A percentile compares a stretch with the other conserved stretches of the same genome.
Conservation (phyloP, 1,140 invertebrate genomes). For the Pentalonia nigronervosa region DNA sequence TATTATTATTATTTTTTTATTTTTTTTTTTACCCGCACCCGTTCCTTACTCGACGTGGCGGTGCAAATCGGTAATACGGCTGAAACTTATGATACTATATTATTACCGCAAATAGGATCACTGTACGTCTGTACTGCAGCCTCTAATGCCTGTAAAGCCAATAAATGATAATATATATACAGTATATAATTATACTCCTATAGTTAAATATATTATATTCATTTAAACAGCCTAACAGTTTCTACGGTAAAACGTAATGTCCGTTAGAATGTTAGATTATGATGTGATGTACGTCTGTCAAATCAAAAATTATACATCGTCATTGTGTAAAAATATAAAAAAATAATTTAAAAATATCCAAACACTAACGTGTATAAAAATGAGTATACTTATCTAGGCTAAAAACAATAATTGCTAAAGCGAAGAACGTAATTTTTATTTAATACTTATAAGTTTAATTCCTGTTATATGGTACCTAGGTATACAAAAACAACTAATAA, state of each 20-base stretch:
- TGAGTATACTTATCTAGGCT: background rate
- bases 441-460: background rate
- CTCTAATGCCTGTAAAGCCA: background rate
- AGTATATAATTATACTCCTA: background rate
- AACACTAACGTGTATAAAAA: background rate
- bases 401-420: background rate
- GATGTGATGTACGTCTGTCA: background rate
- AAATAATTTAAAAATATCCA: background rate
- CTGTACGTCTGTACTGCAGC: background rate
- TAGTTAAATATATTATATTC: background rate
- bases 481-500: background rate
- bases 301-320: background rate
- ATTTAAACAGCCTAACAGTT: background rate
- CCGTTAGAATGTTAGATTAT: background rate
- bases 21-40: slow-evolving; percentile 20
- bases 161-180: background rate
- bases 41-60: background rate
- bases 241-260: background rate
- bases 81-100: background rate
- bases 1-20: background rate
- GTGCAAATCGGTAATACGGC: background rate
- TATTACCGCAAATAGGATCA: background rate
- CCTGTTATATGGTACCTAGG: background rate
- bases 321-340: background rate
- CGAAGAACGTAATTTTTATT: background rate